Percentiles rank a stretch among this genome's conserved stretches.
These are phyloP conservation scores for cat (Felis catus) DNA, from an alignment of 2,113 vertebrate genomes.

Conservation along the genomic window F.catus_Fca126_mat1.0 CM031418.1:112345001-112345500, in stretches of 20 bases:
- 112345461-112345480: neutral
- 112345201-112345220: neutral
- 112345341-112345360: neutral
- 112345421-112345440: neutral
- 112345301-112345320: neutral
- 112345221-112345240: neutral
- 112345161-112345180: neutral
- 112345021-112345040: neutral
- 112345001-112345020: neutral
- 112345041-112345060: neutral
- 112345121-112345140: neutral
- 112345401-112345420: neutral
- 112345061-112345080: neutral
- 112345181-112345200: neutral
- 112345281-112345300: neutral
- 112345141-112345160: neutral
- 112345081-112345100: neutral
- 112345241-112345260: neutral
- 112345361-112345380: conserved; percentile 9
- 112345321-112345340: rapidly evolving
- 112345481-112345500: neutral
- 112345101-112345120: neutral
- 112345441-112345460: neutral
- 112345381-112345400: neutral
- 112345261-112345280: neutral